phyloP scores from a whole-genome alignment of 2,797 vertebrate genomes.

The Urocyon cinereoargenteus region DNA sequence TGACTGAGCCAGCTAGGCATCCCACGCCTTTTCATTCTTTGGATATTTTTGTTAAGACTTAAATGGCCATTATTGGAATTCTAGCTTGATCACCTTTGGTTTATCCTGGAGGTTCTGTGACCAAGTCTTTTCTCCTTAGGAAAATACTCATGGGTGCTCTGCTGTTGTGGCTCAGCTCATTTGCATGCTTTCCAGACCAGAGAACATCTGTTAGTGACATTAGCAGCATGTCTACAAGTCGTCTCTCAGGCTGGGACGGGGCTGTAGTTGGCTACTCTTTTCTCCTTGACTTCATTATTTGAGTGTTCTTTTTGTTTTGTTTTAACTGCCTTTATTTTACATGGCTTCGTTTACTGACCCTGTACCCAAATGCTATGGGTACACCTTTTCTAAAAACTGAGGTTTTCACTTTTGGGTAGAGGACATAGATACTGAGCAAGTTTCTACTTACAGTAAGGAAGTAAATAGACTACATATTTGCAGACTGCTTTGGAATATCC shows the following conservation, averaged over 20 bases:
- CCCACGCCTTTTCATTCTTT: background rate
- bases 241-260: background rate
- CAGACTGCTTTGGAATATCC: background rate
- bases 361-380: too few species aligned
- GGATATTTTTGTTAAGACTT: background rate
- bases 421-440: fast-evolving
- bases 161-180: fast-evolving
- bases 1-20: background rate
- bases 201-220: fast-evolving
- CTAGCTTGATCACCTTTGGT: background rate
- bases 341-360: background rate
- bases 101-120: background rate
- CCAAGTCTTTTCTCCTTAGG: background rate
- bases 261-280: background rate
- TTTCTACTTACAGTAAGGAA: background rate
- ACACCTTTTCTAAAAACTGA: background rate
- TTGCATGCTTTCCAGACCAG: too few species aligned
- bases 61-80: too few species aligned
- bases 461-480: fast-evolving
- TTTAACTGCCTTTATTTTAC: background rate
- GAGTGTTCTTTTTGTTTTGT: background rate
- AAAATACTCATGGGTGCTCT: fast-evolving
- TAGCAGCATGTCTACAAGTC: fast-evolving
- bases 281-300: background rate
- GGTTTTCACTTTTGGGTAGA: background rate